Evolutionary conservation across 2,113 vertebrate genomes (phyloP), one percentile per base, ranked within the genome.

Genomic region (Nothoprocta pentlandii): DNA sequence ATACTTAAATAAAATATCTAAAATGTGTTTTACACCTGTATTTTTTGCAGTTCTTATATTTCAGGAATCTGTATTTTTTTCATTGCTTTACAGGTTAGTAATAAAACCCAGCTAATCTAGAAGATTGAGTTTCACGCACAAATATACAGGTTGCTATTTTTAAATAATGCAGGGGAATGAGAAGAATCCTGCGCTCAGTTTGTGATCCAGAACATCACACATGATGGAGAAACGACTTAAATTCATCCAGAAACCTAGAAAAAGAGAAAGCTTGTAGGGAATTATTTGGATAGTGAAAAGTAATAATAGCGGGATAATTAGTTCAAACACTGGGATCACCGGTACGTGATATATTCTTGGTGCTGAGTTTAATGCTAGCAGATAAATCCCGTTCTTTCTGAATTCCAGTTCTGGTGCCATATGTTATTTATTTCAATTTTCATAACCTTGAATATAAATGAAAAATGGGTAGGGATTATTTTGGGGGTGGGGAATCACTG

Each of bases 1-100:
- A 14, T 71, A 49, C 58, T 91, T 41, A 64, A 96, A 97, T 95
- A 95, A 95, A 95, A 61, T 13, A 30, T 17, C 34, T 77, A 49
- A 88, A 86, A 67, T 58, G 9, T 1, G 9, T 3, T 58, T 82
- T 10, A 7, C 63, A 30, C 30, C 58, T 63, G 58, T 67, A 16
- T 64, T 39, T 63, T 51, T 41, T 75, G 16, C 32, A 78, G 0
- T 93, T 84, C 49, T 83, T 44, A 5, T 71, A 19, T 36, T 88
- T 39, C 25, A 42, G 32, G 4, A 82, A 15, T 5, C 28, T 32
- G 26, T 86, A 26, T 8, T 68, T 80, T 49, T 21, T 16, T 53
- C 17, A 1, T 85, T 39, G 70, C 15, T 67, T 80, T 56, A 10
- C 13, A 44, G 83, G 25, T 54, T 44, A 83, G 39, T 74, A 74